Evolutionary conservation across 1,140 invertebrate species (phyloP).

Genomic region (Aculops lycopersici): DNA sequence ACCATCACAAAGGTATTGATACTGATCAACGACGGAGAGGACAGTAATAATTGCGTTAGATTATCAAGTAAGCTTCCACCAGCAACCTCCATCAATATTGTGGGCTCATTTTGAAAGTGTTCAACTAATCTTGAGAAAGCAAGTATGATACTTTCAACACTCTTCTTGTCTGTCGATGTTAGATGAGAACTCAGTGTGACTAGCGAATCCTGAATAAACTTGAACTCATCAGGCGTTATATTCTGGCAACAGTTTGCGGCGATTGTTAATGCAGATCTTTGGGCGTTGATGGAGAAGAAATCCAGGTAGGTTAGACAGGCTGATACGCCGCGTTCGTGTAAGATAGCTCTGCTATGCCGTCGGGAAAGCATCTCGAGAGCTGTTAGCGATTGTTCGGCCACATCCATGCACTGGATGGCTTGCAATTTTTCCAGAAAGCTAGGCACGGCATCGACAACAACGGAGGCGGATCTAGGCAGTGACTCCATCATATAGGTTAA

Average conservation of each 20-base stretch:
- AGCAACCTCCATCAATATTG: constrained; percentile 68
- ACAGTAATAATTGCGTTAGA: constrained; percentile 60
- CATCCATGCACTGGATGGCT: constrained; percentile 94
- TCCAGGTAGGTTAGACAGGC: constrained; percentile 82
- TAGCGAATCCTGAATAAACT: constrained; percentile 56
- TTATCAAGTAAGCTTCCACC: constrained; percentile 64
- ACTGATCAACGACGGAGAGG: constrained; percentile 63
- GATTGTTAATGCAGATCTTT: constrained; percentile 65
- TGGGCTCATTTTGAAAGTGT: constrained; percentile 67
- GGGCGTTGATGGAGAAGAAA: constrained; percentile 86
- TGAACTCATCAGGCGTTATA: constrained; percentile 64
- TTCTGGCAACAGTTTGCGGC: constrained; percentile 90
- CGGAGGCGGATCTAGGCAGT: constrained; percentile 65
- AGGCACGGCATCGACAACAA: constrained; percentile 83
- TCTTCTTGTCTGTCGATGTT: constrained; percentile 83
- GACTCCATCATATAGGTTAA: constrained; percentile 98
- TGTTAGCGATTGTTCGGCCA: constrained; percentile 80
- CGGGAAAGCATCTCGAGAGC: constrained; percentile 81
- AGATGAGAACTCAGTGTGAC: constrained; percentile 48
- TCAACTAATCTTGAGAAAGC: constrained; percentile 74
- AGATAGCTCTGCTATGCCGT: constrained; percentile 75
- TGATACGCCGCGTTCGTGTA: constrained; percentile 68
- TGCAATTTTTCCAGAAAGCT: constrained; percentile 79
- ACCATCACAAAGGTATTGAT: constrained; percentile 80
- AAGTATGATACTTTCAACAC: constrained; percentile 77